Conservation (phyloP, 2,113 vertebrate genomes). For the Cryptotis parvus region DNA sequence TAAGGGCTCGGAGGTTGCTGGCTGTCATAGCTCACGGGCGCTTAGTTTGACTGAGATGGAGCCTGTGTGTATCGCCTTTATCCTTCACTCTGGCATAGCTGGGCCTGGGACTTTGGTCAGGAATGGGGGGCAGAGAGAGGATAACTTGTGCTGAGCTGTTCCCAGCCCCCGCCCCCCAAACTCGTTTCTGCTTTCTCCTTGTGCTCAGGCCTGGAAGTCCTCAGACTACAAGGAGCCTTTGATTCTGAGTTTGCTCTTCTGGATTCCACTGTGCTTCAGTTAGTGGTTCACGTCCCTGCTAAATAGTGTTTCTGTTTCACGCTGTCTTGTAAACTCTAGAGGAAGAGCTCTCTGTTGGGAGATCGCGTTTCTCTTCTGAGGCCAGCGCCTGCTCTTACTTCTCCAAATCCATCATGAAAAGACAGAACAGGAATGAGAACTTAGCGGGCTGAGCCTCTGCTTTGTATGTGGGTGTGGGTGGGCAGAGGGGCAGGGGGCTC, state of each 20-base stretch:
- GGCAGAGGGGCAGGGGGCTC: no score
- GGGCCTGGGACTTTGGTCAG: not conserved
- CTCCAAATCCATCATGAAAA: not conserved
- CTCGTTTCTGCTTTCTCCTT: not conserved
- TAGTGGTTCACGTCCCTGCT: not conserved
- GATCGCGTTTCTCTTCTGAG: constrained; percentile 25
- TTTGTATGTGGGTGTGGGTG: not conserved
- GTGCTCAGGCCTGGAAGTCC: not conserved
- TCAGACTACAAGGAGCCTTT: not conserved
- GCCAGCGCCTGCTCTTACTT: not conserved
- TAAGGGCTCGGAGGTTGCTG: not conserved
- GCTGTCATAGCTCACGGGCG: not conserved
- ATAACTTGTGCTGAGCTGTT: not conserved
- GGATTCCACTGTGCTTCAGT: no score
- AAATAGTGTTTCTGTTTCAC: not conserved
- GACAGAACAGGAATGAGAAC: not conserved
- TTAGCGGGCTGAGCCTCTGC: not conserved
- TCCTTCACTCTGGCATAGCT: not conserved
- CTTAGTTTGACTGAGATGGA: not conserved
- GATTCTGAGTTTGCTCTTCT: no score
- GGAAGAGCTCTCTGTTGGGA: not conserved
- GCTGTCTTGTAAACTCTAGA: not conserved
- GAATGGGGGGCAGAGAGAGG: not conserved
- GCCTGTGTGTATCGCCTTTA: not conserved
- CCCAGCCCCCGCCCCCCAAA: not conserved